Evolutionary conservation across 1,140 invertebrate species (phyloP), one percentile per base, ranked within the genome.

Genomic region (Patella vulgata): DNA sequence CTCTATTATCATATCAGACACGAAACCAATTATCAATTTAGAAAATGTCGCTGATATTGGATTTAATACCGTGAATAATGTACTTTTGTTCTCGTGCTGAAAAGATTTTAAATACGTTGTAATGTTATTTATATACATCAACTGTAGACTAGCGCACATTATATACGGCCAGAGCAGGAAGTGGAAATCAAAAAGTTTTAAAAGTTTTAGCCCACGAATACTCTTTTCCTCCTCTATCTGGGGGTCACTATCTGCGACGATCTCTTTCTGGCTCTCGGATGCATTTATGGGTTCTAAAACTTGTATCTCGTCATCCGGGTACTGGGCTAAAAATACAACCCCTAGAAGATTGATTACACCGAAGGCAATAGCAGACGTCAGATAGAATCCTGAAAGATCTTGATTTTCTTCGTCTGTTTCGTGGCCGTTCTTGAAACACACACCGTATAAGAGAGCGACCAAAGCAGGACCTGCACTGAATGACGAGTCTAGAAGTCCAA

Each of bases 91-190:
- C 44, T 75, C 68, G 11, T 75, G 47, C 31, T 67, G 25, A 51
- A 66, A 75, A 0, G 77, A 79, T 36, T 73, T 75, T 2, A 79
- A 58, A 65, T 77, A 79, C 3, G 71, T 73, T 9, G 68, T 73
- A 25, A 77, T 72, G 51, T 79, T 79, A 25, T 61, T 70, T 50
- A 75, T 69, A 55, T 19, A 53, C 50, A 71, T 77, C 5, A 75
- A 57, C 52, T 77, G 74, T 3, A 79, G 44, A n/a, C 73, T 68
- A n/a, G 74, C 73, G 55, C 74, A 75, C 31, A 77, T 68, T 46
- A 77, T 74, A 47, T 70, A 77, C 4, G 62, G 39, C 77, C 77
- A 79, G 14, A 70, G 48, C 1, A 79, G 51, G 40, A 71, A 79
- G n/a, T 79, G 77, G 47, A 75, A 77, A 50, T 77, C 73, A 36